phyloP scores from a whole-genome alignment of 1,140 invertebrate genomes.

The Oscheius sp. region DNA sequence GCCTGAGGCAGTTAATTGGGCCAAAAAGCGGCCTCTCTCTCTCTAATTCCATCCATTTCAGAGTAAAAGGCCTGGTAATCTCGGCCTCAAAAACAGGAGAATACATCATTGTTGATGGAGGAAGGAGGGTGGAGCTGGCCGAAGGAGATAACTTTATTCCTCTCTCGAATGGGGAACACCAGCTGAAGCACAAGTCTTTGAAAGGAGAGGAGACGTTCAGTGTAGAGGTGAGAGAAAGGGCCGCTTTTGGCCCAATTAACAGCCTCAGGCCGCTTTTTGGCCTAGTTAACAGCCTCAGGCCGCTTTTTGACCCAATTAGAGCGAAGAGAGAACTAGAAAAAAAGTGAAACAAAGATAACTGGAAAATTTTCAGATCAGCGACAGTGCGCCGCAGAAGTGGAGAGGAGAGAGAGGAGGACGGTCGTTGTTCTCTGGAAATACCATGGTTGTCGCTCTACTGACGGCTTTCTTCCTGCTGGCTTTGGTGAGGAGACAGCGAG shows the following conservation, averaged over 20 bases:
- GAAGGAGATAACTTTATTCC: slow-evolving; percentile 23
- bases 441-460: not conserved
- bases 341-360: not conserved
- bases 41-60: no score
- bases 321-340: not conserved
- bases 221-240: slow-evolving; percentile 10
- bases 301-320: not conserved
- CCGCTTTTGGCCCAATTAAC: not conserved
- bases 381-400: not conserved
- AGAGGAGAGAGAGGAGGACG: not conserved
- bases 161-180: slow-evolving; percentile 11
- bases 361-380: slow-evolving; percentile 11
- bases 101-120: not conserved
- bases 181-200: not conserved
- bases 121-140: slow-evolving; percentile 2
- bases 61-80: not conserved
- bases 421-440: not conserved
- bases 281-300: no score
- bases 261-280: no score
- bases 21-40: no score
- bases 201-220: slow-evolving; percentile 14
- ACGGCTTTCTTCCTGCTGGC: not conserved
- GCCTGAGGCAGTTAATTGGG: no score
- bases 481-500: not conserved
- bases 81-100: not conserved